Base-by-base conservation (phyloP, 2,113 vertebrate genomes). In the Lepus americanus region DNA sequence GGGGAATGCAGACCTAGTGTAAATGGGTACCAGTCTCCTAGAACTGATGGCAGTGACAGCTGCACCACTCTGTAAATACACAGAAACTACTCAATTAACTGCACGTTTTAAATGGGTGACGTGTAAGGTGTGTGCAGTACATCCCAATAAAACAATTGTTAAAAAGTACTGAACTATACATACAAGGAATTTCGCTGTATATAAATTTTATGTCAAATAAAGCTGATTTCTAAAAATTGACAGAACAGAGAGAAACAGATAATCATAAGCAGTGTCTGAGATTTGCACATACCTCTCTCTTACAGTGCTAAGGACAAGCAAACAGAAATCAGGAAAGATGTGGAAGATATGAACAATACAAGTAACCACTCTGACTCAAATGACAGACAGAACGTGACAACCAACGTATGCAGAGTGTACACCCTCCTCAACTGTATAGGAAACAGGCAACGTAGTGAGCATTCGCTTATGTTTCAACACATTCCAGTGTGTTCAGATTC, bases 161-260 rank as follows among this genome's bases (percentile, higher is more conserved):
- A 89, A 91, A 91, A 67, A 1, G 6, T 79, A 84, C 59, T 86
- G 80, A 89, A 77, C 63, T 66, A 44, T 64, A 33, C 16, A 55
- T 9, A 92, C 31, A 53, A 64, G 53, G 6, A 59, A 87, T 70
- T 63, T 80, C 53, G 80, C 14, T 88, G 27, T 6, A 69, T 70
- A 27, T 31, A 69, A 69, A 74, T 39, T 84, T 87, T 80, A 92
- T 33, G 89, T 78, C 63, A 44, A 81, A 64, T 67, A 93, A 64
- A 79, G 64, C 3, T 64, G 16, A 77, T 77, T 72, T 77, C 55
- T 74, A 84, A 79, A 90, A 88, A 44, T 2, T 59, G 23, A 73
- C 39, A 87, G 33, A 80, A 74, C 16, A 27, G 59, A 84, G 59
- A 39, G 8, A 87, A 81, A 87, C 9, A 72, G 39, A 77, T 19